Evolutionary conservation across 2,888 invertebrate species (phyloP).

Genomic region (Ectemnius cavifrons): DNA sequence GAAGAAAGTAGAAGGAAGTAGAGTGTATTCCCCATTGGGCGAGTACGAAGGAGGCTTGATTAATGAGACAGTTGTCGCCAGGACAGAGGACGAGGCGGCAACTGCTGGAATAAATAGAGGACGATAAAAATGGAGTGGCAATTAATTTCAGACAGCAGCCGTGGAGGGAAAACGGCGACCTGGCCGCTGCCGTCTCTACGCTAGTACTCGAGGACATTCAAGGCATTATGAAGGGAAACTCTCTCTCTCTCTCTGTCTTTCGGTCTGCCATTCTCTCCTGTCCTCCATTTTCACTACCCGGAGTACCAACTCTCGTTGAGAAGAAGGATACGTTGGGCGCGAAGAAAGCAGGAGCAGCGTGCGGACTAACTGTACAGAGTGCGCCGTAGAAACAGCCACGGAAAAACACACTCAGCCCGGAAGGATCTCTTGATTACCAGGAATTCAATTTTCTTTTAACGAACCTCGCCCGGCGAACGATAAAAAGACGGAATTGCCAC

Average conservation of each 20-base stretch:
- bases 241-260: constrained; percentile 18
- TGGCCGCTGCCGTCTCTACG: constrained; percentile 47
- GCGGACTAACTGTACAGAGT: constrained; percentile 24
- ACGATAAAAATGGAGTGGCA: constrained; percentile 72
- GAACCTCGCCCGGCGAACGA: constrained; percentile 1
- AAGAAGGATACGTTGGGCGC: constrained; percentile 51
- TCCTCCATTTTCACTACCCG: too few species aligned
- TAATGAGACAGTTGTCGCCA: constrained; percentile 67
- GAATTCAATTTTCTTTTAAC: constrained; percentile 23
- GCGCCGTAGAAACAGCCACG: neutral
- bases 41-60: constrained; percentile 64
- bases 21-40: constrained; percentile 20
- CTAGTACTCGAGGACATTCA: constrained; percentile 51
- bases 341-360: constrained; percentile 40
- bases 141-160: constrained; percentile 69
- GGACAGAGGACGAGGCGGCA: constrained; percentile 66
- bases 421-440: constrained; percentile 18
- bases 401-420: constrained; percentile 3
- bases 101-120: constrained; percentile 70
- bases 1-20: constrained; percentile 38
- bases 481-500: neutral
- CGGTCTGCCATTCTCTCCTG: constrained; percentile 16
- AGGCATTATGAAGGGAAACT: constrained; percentile 63
- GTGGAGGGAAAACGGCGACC: constrained; percentile 56
- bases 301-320: constrained; percentile 25